These are phyloP conservation scores for Caranx melampygus DNA, from an alignment of 2,113 vertebrate genomes.

Conservation along the genomic window DNA sequence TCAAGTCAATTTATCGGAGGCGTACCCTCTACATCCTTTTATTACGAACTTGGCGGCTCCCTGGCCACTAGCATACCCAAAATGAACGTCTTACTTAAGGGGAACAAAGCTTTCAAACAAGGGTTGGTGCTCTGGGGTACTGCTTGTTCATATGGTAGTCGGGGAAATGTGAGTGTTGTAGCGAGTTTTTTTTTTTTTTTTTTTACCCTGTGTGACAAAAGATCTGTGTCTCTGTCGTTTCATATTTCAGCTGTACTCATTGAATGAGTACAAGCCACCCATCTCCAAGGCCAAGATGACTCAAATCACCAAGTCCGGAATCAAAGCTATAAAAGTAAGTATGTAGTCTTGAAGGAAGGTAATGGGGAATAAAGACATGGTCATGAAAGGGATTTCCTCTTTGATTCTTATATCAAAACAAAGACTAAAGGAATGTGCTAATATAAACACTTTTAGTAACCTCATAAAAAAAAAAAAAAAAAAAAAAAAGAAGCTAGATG, in stretches of 20 bases:
- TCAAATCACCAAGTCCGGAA: slow-evolving; percentile 98
- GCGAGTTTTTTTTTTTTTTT: not conserved
- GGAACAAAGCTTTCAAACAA: not conserved
- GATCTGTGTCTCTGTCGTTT: slow-evolving; percentile 37
- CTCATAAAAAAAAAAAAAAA: not conserved
- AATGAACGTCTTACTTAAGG: not conserved
- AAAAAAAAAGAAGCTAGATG: not conserved
- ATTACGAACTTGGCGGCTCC: not conserved
- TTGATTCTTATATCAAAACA: not conserved
- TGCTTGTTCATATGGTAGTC: not conserved
- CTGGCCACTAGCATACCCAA: not conserved
- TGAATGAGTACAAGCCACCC: slow-evolving; percentile 99
- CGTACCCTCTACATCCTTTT: not conserved
- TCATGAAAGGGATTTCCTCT: not conserved
- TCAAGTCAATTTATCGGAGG: not conserved
- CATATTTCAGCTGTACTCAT: slow-evolving; percentile 91
- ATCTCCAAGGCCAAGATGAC: slow-evolving; percentile 99
- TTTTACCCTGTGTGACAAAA: not conserved
- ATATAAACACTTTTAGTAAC: not conserved
- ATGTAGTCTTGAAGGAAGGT: slow-evolving; percentile 62
- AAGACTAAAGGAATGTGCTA: not conserved
- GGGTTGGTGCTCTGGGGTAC: not conserved
- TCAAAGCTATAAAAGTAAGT: slow-evolving; percentile 99
- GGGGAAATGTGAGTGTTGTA: not conserved
- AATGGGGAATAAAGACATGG: slow-evolving; percentile 28